Evolutionary conservation across 2,797 vertebrate genomes (phyloP).

Genomic region (Varecia variegata): DNA sequence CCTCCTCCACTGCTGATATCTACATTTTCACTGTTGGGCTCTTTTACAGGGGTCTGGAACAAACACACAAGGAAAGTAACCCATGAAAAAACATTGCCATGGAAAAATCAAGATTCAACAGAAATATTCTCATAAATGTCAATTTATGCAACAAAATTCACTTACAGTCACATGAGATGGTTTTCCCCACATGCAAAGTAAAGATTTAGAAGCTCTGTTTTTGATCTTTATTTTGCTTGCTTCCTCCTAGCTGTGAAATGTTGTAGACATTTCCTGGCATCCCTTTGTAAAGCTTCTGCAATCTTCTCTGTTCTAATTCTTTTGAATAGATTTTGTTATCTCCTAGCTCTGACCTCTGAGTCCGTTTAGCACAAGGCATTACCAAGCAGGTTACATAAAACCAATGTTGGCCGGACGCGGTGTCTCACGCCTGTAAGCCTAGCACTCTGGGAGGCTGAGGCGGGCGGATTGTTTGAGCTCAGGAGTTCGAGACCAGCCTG

Average conservation of each 20-base stretch:
- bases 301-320: not conserved
- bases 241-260: not conserved
- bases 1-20: conserved; percentile 97
- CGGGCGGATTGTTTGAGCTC: no score
- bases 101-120: not conserved
- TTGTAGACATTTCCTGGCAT: not conserved
- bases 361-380: not conserved
- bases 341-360: not conserved
- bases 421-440: no score
- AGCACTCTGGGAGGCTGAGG: no score
- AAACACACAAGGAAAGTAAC: conserved; percentile 65
- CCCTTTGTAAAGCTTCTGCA: not conserved
- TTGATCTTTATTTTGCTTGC: not conserved
- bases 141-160: conserved; percentile 1
- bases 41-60: conserved; percentile 97
- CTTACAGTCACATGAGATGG: not conserved
- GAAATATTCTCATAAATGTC: not conserved
- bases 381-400: not conserved
- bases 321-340: not conserved
- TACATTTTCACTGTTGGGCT: conserved; percentile 99
- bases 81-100: conserved; percentile 30
- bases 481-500: no score
- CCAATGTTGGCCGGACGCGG: no score
- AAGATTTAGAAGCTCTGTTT: not conserved
- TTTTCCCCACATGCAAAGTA: not conserved